A percentile compares a stretch with the other conserved stretches of the same genome.
Evolutionary conservation across 2,888 invertebrate species (phyloP).

Genomic region (Agrypnus murinus): DNA sequence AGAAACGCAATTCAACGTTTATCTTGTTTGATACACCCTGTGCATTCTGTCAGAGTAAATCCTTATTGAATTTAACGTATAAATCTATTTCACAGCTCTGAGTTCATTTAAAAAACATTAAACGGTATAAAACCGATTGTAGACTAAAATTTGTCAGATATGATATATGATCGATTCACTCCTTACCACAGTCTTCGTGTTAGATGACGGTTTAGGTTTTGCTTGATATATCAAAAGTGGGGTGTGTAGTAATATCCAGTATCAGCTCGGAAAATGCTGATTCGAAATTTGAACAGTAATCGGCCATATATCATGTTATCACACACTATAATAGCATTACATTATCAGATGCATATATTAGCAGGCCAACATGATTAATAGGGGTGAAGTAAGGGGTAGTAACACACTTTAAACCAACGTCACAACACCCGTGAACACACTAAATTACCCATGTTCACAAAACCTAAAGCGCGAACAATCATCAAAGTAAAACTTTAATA

Average conservation of each 20-base stretch:
- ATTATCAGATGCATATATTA: constrained; percentile 51
- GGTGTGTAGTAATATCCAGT: constrained; percentile 22
- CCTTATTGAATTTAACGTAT: too few species aligned
- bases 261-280: constrained; percentile 46
- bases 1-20: too few species aligned
- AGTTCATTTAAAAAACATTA: too few species aligned
- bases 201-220: constrained; percentile 12
- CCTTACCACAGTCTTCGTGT: constrained; percentile 14
- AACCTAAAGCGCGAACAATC: constrained; percentile 18
- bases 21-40: too few species aligned
- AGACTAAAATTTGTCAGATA: too few species aligned
- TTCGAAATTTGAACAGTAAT: constrained; percentile 46
- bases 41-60: too few species aligned
- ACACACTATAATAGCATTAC: constrained; percentile 49
- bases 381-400: constrained; percentile 30
- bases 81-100: too few species aligned
- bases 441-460: constrained; percentile 23
- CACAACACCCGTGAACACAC: constrained; percentile 22
- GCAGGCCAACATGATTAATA: constrained; percentile 47
- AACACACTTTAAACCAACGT: constrained; percentile 26
- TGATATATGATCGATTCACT: not conserved
- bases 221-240: constrained; percentile 19
- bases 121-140: too few species aligned
- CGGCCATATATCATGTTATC: constrained; percentile 49
- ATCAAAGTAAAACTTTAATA: constrained; percentile 40